Conservation (phyloP, 23 tunicate genomes). For the Trididemnum nubilum region DNA sequence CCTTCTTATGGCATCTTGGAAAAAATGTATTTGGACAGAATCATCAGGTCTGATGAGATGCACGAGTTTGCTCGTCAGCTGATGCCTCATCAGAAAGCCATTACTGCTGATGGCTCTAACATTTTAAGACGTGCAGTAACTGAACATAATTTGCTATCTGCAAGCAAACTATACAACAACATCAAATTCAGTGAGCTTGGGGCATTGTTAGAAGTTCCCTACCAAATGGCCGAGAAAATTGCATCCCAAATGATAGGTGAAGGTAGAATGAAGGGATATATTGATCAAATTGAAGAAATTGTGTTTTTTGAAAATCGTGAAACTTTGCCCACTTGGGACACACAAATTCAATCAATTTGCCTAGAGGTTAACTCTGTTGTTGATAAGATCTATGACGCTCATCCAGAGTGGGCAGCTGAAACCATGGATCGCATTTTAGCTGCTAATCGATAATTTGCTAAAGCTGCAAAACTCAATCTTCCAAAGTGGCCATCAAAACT, state of each 20-base stretch:
- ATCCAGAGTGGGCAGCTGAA: constrained; percentile 79
- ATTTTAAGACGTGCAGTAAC: constrained; percentile 80
- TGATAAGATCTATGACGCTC: constrained; percentile 77
- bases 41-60: constrained; percentile 78
- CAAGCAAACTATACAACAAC: constrained; percentile 91
- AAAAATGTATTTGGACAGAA: constrained; percentile 90
- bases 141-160: constrained; percentile 88
- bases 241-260: constrained; percentile 96
- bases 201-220: constrained; percentile 72
- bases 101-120: constrained; percentile 80
- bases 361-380: constrained; percentile 78
- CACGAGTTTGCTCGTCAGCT: constrained; percentile 74
- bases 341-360: constrained; percentile 77
- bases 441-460: background rate
- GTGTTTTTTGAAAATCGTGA: constrained; percentile 87
- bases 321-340: constrained; percentile 90
- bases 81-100: constrained; percentile 94
- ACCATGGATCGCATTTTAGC: constrained; percentile 54
- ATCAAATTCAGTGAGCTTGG: constrained; percentile 81
- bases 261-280: constrained; percentile 86
- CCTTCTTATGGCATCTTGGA: constrained; percentile 79
- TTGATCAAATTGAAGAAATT: constrained; percentile 88
- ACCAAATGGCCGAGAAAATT: constrained; percentile 84
- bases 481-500: background rate
- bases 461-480: too few species aligned